These are phyloP conservation scores for Chaenodraco wilsoni DNA, from an alignment of 2,797 vertebrate species.

Conservation along the genomic window DNA sequence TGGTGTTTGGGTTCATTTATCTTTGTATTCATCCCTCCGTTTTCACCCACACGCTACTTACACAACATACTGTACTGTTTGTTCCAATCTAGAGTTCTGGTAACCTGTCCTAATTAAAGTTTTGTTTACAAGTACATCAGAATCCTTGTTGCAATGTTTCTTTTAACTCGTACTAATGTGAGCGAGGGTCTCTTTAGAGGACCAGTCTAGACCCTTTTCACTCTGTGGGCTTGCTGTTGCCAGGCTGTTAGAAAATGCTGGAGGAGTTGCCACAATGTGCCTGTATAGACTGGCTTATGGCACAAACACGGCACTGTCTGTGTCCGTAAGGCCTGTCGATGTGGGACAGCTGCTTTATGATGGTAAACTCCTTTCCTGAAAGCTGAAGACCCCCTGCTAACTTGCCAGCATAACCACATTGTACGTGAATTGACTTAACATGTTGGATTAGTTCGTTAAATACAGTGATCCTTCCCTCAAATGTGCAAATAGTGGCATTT, in stretches of 20 bases:
- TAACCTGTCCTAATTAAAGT: constrained; percentile 56
- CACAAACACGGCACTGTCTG: constrained; percentile 75
- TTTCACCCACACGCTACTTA: constrained; percentile 18
- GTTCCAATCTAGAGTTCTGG: constrained; percentile 34
- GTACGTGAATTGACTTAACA: constrained; percentile 81
- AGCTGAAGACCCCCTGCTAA: constrained; percentile 74
- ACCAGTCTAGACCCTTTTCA: constrained; percentile 74
- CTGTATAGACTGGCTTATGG: constrained; percentile 73
- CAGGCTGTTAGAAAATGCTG: constrained; percentile 74
- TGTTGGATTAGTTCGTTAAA: constrained; percentile 83
- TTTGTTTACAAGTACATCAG: constrained; percentile 61
- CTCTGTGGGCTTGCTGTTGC: constrained; percentile 64
- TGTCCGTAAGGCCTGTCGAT: constrained; percentile 66
- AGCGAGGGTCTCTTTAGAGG: constrained; percentile 60
- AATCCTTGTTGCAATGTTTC: constrained; percentile 62
- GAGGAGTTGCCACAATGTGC: constrained; percentile 72
- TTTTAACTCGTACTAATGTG: constrained; percentile 66
- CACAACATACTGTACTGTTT: constrained; percentile 29
- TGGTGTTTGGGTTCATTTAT: constrained; percentile 24
- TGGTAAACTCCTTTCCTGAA: constrained; percentile 78
- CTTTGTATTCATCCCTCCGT: constrained; percentile 20
- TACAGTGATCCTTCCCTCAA: constrained; percentile 69
- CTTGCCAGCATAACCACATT: constrained; percentile 73
- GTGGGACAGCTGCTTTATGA: constrained; percentile 81
- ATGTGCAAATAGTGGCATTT: constrained; percentile 77